Percentiles rank a stretch among this genome's conserved stretches.
Evolutionary conservation across 2,113 vertebrate genomes (phyloP).

Genomic region (Carollia perspicillata): DNA sequence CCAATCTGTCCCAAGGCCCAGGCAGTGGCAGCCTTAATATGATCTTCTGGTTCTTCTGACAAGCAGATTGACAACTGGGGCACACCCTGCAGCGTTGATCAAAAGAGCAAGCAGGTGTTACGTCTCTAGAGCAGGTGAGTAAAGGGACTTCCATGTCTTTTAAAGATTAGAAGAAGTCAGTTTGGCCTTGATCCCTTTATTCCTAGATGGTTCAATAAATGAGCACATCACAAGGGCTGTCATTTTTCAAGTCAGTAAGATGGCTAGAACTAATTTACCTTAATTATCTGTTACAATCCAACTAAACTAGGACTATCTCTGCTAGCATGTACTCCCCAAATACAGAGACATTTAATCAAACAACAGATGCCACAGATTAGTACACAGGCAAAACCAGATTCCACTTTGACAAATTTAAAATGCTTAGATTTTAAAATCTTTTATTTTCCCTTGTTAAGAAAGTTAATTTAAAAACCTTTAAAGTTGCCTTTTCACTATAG

Average conservation of each 20-base stretch:
- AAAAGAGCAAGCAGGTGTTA: conserved; percentile 69
- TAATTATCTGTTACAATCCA: conserved; percentile 69
- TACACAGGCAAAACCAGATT: conserved; percentile 32
- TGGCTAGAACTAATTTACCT: conserved; percentile 64
- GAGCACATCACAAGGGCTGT: conserved; percentile 28
- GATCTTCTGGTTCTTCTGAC: conserved; percentile 91
- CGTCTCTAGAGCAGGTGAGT: conserved; percentile 60
- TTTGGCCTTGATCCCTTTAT: conserved; percentile 58
- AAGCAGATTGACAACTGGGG: conserved; percentile 91
- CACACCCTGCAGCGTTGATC: conserved; percentile 87
- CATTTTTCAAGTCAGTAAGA: conserved; percentile 66
- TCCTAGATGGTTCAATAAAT: conserved; percentile 51
- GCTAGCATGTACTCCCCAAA: conserved; percentile 5
- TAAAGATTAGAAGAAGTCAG: conserved; percentile 65
- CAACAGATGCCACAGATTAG: conserved; percentile 52
- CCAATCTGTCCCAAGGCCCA: conserved; percentile 95
- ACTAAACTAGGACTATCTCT: conserved; percentile 58
- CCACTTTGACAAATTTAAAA: conserved; percentile 48
- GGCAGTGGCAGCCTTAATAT: conserved; percentile 92
- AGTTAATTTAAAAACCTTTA: background rate
- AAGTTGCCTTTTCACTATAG: conserved; percentile 6
- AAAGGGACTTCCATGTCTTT: conserved; percentile 49
- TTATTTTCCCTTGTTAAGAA: conserved; percentile 35
- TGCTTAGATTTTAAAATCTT: conserved; percentile 33
- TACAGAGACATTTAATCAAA: conserved; percentile 56